Evolutionary conservation across 2,888 invertebrate genomes (phyloP), one percentile per base, ranked within the genome.

Genomic region (Calameuta pallipes): DNA sequence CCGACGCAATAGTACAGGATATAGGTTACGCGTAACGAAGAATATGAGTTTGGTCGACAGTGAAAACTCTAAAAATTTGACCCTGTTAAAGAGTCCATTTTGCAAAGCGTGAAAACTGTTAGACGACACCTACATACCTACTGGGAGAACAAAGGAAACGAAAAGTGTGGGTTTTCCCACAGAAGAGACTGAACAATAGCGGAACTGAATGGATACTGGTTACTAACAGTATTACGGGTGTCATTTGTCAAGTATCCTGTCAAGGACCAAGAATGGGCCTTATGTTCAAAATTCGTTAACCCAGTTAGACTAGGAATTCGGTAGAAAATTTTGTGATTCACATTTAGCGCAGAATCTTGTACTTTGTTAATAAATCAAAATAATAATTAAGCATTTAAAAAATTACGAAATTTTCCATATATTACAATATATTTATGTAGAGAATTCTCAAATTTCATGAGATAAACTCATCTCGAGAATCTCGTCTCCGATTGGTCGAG

Each of bases 221-320:
- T 88, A 87, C 86, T 84, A 85, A 84, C 83, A 83, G 85, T 87
- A 88, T 88, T 88, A 87, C 81, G 82, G 84, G 83, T 77, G 82
- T 87, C 87, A 85, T 87, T 88, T 85, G 85, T 88, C 87, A 86
- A 87, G 85, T 83, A 84, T 84, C 84, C 78, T 83, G 80, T 77
- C 83, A 81, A 86, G 78, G 15, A 71, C 13, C 23, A 56, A 56
- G 23, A 56, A 56, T 23, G 23, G 23, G 56, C 23, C 56, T 56
- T 56, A 56, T 56, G 56, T 23, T 56, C 23, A 9, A 15, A 23
- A 56, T 71, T 34, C 33, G 71, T 71, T 33, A 71, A 71, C 71
- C 33, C 71, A 34, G 71, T 15, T 34, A 31, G 12, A 34, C 71
- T 11, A 6, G 33, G 23, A 13, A 23, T 23, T 31, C 9, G 13